Evolutionary conservation across 1,140 invertebrate species (phyloP), one percentile per base, ranked within the genome.

Genomic region (Diploscapter pachys): DNA sequence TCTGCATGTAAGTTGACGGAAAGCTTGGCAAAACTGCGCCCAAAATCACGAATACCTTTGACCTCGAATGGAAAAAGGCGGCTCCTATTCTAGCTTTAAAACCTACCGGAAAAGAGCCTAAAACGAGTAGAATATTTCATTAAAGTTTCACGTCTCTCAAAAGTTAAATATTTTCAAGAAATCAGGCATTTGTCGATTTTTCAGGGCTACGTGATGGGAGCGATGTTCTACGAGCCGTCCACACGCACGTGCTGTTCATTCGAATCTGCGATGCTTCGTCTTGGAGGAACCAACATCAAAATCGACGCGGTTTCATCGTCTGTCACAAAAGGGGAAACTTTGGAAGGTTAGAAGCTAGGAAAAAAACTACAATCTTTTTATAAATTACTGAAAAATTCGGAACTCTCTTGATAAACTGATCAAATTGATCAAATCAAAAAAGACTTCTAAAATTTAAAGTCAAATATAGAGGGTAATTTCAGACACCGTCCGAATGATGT

Each of bases 241-340:
- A 99, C 96, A 0, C 89, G 97, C 78, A 99, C 97, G 0, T 92
- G 91, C 82, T 94, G 93, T 84, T 98, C 95, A 85, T 99, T 99
- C 88, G 89, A 92, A 4, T 92, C 93, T 3, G 97, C 97, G 3
- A 97, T 98, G 94, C 91, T 95, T 85, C 88, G 95, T 81, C 89
- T 99, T 11, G 96, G 96, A 31, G 97, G 95, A 0, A 89, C 90
- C 9, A 93, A 98, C 0, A 91, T 96, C 77, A 89, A 92, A 81
- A 92, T 98, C 87, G 92, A 98, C 85, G 91, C 91, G 75, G 89
- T 90, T 0, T 92, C 91, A 63, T 98, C 95, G 0, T 98, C 96
- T 0, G 92, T 92, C 8, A 92, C 95, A 84, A 99, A 99, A 88
- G 97, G 96, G 65, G 97, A 99, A 89, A 91, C 92, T 13, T 87